Conservation (phyloP, 1,140 invertebrate species). For the Leptoteleia sp. region DNA sequence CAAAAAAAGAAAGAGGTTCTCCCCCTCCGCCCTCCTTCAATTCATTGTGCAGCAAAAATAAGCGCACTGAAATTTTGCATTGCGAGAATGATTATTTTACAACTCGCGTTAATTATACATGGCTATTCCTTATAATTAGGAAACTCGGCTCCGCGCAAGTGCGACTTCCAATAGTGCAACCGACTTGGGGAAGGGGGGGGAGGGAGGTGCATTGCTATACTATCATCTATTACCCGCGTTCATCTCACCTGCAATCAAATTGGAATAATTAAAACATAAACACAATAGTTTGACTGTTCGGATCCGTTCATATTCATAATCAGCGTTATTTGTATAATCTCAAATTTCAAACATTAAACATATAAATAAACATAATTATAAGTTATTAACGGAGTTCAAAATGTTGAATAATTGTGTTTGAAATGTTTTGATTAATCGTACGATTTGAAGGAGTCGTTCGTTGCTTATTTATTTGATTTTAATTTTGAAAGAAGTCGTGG, state of each 20-base stretch:
- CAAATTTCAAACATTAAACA: too few species aligned
- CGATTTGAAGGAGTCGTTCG: too few species aligned
- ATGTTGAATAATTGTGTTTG: too few species aligned
- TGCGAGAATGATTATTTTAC: background rate
- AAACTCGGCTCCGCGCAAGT: conserved; percentile 11
- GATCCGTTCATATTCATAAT: conserved; percentile 16
- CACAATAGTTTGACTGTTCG: conserved; percentile 16
- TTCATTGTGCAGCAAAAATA: background rate
- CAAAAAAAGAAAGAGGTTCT: too few species aligned
- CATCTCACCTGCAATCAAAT: conserved; percentile 39
- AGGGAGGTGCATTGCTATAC: conserved; percentile 6
- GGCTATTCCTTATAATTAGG: conserved; percentile 6
- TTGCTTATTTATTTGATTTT: too few species aligned
- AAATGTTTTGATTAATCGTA: too few species aligned
- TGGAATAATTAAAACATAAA: conserved; percentile 48
- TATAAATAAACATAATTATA: too few species aligned
- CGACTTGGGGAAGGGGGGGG: conserved; percentile 4
- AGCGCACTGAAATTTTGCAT: background rate
- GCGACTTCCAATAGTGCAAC: conserved; percentile 18
- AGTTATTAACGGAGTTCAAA: too few species aligned
- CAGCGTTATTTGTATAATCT: too few species aligned
- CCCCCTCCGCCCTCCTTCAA: too few species aligned
- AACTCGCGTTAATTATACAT: conserved; percentile 2
- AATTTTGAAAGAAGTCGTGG: too few species aligned
- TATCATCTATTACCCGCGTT: conserved; percentile 36